Conservation (phyloP, 2,888 invertebrate species). For the Iphiclides podalirius region DNA sequence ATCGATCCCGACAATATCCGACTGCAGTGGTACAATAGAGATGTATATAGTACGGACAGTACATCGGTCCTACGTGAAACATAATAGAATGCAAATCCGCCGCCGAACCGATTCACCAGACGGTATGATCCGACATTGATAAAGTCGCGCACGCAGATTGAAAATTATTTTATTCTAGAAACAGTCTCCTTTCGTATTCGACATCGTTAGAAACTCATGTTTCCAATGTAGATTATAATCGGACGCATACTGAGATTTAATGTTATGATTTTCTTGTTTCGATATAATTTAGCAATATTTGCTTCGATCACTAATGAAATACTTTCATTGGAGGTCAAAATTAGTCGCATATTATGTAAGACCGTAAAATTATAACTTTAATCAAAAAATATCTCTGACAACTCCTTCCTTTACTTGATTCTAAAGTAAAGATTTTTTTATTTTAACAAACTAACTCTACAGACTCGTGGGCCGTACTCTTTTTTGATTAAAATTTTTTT, state of each 20-base stretch:
- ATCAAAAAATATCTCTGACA: too few relatives aligned
- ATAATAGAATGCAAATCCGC: conserved; percentile 18
- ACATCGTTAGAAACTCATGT: neutral
- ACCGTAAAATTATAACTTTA: too few relatives aligned
- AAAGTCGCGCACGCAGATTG: conserved; percentile 7
- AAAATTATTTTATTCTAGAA: neutral
- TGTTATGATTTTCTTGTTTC: too few relatives aligned
- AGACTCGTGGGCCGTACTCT: too few relatives aligned
- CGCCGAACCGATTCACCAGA: conserved; percentile 14
- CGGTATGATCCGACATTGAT: conserved; percentile 14
- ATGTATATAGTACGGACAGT: neutral
- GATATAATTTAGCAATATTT: too few relatives aligned
- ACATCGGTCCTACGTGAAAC: conserved; percentile 1
- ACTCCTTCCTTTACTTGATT: too few relatives aligned
- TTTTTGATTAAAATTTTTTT: too few relatives aligned
- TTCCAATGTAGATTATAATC: neutral
- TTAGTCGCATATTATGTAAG: too few relatives aligned
- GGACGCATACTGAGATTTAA: neutral
- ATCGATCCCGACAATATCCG: conserved; percentile 8
- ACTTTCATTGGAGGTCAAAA: too few relatives aligned
- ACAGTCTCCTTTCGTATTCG: neutral
- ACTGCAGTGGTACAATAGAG: neutral
- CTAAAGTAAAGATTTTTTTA: too few relatives aligned
- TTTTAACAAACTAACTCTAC: too few relatives aligned
- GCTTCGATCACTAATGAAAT: too few relatives aligned